Evolutionary conservation across 2,888 invertebrate genomes (phyloP), one percentile per base, ranked within the genome.

Genomic region (Lordiphosa fenestrarum): DNA sequence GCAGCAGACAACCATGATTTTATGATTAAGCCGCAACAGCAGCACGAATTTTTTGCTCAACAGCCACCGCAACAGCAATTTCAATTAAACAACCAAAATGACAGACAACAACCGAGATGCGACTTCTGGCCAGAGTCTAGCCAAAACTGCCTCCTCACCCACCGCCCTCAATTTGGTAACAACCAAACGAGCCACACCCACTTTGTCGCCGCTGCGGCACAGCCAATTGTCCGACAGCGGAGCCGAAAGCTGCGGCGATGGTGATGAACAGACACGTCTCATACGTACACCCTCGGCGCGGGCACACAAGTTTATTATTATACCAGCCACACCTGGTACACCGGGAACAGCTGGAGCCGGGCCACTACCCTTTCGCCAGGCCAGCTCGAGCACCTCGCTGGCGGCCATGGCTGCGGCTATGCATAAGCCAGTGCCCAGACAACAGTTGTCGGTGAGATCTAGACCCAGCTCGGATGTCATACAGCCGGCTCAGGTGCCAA

Each of bases 301-400:
- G 40, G 76, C 87, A 3, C 88, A 88, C 54, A 89, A 87, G 69
- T 89, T 84, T 58, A 89, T 89, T 37, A 89, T 89, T 4, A 89
- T 89, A 55, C 88, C 88, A 49, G 84, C 89, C 37, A 73, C 85
- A 51, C 81, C 87, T 23, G 71, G 71, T 2, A 53, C 81, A 1
- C 74, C 78, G 3, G 37, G 23, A 21, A 30, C 69, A n/a, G 50
- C 53, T 21, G 39, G n/a, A 23, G 15, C 52, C 0, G 59, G 46
- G 9, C 53, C 70, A 30, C 37, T 66, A 49, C 75, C 75, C 6
- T 76, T 86, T 19, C 75, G 86, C 2, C 82, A 78, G 55, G 71
- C 86, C 46, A 73, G 67, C 47, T 87, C 87, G 3, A 75, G 81
- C 23, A 67, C 77, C 15, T 84, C 88, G 30, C 60, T 88, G 66